A percentile compares a stretch with the other conserved stretches of the same genome.
Conservation (phyloP, 2,888 invertebrate genomes). For the Chalcis sispes region DNA sequence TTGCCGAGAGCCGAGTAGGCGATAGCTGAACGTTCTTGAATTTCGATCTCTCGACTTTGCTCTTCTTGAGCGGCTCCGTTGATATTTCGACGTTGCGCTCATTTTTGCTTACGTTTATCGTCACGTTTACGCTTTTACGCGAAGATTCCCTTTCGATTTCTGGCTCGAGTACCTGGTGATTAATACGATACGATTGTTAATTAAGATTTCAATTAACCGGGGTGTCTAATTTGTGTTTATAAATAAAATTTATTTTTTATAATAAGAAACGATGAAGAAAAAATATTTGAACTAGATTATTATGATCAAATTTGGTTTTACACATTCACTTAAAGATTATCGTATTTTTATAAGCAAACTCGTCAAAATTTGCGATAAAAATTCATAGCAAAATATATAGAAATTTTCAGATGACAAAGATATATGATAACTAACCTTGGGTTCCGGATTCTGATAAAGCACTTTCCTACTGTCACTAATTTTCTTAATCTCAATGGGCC, state of each 20-base stretch:
- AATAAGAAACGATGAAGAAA: too few relatives aligned
- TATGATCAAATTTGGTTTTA: not conserved
- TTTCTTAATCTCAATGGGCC: slow-evolving; percentile 86
- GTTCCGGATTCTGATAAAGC: slow-evolving; percentile 78
- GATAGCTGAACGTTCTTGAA: slow-evolving; percentile 73
- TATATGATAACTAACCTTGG: slow-evolving; percentile 64
- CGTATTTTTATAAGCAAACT: too few relatives aligned
- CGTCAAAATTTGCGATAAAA: too few relatives aligned
- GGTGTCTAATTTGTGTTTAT: not conserved
- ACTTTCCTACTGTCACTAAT: slow-evolving; percentile 84
- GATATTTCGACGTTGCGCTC: slow-evolving; percentile 73
- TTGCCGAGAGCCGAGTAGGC: slow-evolving; percentile 84
- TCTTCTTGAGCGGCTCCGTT: slow-evolving; percentile 68
- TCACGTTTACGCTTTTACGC: slow-evolving; percentile 72
- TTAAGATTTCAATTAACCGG: slow-evolving; percentile 31
- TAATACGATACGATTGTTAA: not conserved
- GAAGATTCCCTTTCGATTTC: slow-evolving; percentile 60
- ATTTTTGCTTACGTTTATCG: slow-evolving; percentile 72
- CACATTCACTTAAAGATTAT: too few relatives aligned
- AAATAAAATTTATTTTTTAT: not conserved
- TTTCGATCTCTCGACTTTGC: slow-evolving; percentile 70
- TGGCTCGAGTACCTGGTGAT: slow-evolving; percentile 56
- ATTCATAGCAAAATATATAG: too few relatives aligned
- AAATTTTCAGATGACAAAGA: too few relatives aligned
- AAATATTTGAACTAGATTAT: too few relatives aligned